Percentiles rank a stretch among this genome's conserved stretches.
These are phyloP conservation scores for Tetanocera ferruginea DNA, from an alignment of 2,888 invertebrate genomes.

Conservation along the genomic window DNA sequence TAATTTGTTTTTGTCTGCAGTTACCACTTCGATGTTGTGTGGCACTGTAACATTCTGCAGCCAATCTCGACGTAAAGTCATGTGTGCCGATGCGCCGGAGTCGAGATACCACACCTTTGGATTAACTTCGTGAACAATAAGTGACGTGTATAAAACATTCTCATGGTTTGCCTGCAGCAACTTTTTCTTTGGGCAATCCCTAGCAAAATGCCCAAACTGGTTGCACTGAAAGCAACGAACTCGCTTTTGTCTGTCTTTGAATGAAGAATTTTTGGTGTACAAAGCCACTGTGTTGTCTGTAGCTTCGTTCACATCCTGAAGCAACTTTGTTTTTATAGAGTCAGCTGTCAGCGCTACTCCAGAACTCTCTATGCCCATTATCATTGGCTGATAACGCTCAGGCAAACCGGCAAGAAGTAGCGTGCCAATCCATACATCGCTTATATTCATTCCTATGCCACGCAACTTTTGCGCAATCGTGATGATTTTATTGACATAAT, in stretches of 20 bases:
- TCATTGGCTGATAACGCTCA: constrained; percentile 39
- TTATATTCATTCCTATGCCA: constrained; percentile 31
- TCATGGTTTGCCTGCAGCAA: no score
- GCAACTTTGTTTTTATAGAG: constrained; percentile 37
- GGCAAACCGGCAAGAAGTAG: constrained; percentile 38
- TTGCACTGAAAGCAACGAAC: constrained; percentile 1
- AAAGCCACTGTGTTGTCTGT: not conserved
- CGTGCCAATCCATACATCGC: constrained; percentile 41
- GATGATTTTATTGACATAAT: constrained; percentile 17
- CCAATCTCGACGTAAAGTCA: constrained; percentile 22
- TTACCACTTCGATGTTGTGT: not conserved
- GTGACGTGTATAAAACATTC: no score
- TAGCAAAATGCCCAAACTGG: constrained; percentile 27
- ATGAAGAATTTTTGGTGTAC: no score
- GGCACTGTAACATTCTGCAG: not conserved
- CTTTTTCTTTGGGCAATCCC: constrained; percentile 6
- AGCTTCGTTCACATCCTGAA: constrained; percentile 31
- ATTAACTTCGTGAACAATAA: not conserved
- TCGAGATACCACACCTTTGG: not conserved
- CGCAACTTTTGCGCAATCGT: constrained; percentile 32
- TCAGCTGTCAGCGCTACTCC: constrained; percentile 35
- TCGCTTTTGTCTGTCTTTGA: no score
- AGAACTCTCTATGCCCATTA: constrained; percentile 44
- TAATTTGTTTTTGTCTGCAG: no score
- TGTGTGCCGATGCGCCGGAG: not conserved